These are phyloP conservation scores for Phoenicopterus ruber DNA, from an alignment of 2,113 vertebrate genomes.

Conservation along the genomic window DNA sequence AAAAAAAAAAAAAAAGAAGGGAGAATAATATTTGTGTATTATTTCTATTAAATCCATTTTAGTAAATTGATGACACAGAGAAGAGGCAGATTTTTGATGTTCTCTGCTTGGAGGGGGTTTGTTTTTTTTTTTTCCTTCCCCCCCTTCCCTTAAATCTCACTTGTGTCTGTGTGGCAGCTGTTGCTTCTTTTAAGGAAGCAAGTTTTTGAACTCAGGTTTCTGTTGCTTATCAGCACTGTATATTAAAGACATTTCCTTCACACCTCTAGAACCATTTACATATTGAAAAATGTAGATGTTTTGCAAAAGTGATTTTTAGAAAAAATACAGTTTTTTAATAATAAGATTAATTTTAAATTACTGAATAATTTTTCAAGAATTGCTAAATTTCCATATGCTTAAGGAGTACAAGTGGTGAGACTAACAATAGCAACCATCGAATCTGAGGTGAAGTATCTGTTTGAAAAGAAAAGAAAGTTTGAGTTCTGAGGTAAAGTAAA, in stretches of 20 bases:
- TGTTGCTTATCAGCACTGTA: slow-evolving; percentile 56
- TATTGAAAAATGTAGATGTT: slow-evolving; percentile 27
- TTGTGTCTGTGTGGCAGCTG: slow-evolving; percentile 57
- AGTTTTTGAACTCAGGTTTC: slow-evolving; percentile 62
- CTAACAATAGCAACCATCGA: not conserved
- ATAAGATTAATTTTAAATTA: not conserved
- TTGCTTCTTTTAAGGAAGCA: slow-evolving; percentile 47
- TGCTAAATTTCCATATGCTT: not conserved
- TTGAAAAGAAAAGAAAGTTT: not conserved
- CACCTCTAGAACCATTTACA: slow-evolving; percentile 48
- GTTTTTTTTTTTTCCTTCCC: not conserved
- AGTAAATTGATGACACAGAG: not conserved
- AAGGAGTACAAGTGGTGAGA: not conserved
- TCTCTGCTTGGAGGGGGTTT: not conserved
- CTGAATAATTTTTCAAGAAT: not conserved
- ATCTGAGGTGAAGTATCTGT: not conserved
- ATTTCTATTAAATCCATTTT: not conserved
- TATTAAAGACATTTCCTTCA: slow-evolving; percentile 53
- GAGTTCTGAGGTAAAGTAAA: not conserved
- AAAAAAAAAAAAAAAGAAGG: too few relatives aligned
- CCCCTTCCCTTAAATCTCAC: not conserved
- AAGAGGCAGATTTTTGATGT: not conserved
- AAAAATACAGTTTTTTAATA: not conserved
- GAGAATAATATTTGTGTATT: not conserved
- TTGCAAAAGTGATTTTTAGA: not conserved